phyloP scores from a whole-genome alignment of 2,797 vertebrate species.

The Chelonia mydas region DNA sequence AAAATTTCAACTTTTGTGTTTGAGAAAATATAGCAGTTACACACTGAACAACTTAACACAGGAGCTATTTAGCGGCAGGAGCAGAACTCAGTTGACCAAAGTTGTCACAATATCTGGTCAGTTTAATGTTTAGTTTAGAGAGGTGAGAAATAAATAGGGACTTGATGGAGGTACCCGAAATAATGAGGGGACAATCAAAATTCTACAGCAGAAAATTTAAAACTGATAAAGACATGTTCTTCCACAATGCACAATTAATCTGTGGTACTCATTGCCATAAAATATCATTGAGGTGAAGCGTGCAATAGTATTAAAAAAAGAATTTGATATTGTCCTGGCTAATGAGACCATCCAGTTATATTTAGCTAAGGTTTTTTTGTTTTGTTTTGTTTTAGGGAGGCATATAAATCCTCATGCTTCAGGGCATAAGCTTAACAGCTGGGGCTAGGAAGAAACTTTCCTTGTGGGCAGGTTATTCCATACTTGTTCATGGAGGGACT shows the following conservation, averaged over 20 bases:
- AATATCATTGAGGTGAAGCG: background rate
- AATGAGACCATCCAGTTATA: background rate
- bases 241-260: background rate
- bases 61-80: background rate
- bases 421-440: background rate
- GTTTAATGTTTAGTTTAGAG: background rate
- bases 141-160: background rate
- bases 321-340: background rate
- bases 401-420: background rate
- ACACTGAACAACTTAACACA: background rate
- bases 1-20: background rate
- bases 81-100: conserved; percentile 9
- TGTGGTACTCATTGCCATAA: background rate
- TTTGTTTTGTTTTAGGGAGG: background rate
- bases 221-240: background rate
- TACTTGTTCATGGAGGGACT: background rate
- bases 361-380: background rate
- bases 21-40: background rate
- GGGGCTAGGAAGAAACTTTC: fast-evolving
- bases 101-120: background rate
- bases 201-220: background rate
- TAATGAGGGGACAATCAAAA: background rate
- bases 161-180: background rate
- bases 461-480: background rate
- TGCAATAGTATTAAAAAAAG: background rate